Evolutionary conservation across 1,140 invertebrate species (phyloP).

Genomic region (Idris sp.): DNA sequence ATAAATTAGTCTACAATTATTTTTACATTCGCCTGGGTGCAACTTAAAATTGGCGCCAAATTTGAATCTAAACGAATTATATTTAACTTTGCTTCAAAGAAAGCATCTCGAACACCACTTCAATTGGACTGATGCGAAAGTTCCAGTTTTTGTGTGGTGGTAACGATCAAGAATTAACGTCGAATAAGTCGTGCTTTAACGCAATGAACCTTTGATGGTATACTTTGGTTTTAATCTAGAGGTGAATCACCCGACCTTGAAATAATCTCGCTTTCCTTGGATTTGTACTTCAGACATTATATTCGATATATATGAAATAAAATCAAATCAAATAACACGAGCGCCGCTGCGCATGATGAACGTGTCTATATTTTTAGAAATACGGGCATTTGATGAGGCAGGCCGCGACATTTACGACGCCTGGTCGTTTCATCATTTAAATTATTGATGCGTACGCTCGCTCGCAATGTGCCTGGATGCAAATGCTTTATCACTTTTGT

Average conservation of each 20-base stretch:
- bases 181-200: slow-evolving; percentile 43
- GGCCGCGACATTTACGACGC: slow-evolving; percentile 27
- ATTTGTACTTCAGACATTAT: slow-evolving; percentile 57
- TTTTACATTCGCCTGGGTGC: too few species aligned
- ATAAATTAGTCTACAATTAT: too few species aligned
- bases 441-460: neutral
- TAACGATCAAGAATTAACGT: slow-evolving; percentile 38
- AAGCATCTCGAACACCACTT: neutral
- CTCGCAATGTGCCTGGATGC: slow-evolving; percentile 14
- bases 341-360: slow-evolving; percentile 28
- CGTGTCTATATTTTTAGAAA: slow-evolving; percentile 46
- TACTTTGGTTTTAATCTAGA: slow-evolving; percentile 57
- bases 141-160: slow-evolving; percentile 32
- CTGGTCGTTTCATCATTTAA: neutral
- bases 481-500: slow-evolving; percentile 36
- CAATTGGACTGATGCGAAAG: slow-evolving; percentile 19
- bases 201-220: slow-evolving; percentile 48
- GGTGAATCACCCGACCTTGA: slow-evolving; percentile 60
- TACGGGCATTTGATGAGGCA: slow-evolving; percentile 35
- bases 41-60: slow-evolving; percentile 8
- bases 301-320: slow-evolving; percentile 44
- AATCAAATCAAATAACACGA: slow-evolving; percentile 14
- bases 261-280: slow-evolving; percentile 60
- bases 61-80: neutral
- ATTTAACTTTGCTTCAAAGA: slow-evolving; percentile 9